A percentile compares a stretch with the other conserved stretches of the same genome.
Conservation (phyloP, 2,113 vertebrate genomes). For the Ia io region DNA sequence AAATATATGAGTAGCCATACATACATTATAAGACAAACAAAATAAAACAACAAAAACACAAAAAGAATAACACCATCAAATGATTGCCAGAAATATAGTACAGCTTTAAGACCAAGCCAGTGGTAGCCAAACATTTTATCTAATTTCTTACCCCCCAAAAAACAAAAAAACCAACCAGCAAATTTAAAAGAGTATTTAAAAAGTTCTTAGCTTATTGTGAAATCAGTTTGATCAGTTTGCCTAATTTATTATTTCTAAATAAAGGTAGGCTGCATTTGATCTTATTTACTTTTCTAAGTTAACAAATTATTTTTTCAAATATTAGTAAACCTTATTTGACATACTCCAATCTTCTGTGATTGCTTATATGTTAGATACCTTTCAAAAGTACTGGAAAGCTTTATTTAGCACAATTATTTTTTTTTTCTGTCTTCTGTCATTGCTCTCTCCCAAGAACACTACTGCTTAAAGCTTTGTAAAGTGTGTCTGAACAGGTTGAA, state of each 20-base stretch:
- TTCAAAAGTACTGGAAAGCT: constrained; percentile 13
- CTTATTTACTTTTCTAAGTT: neutral
- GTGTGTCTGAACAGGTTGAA: constrained; percentile 38
- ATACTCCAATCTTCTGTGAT: neutral
- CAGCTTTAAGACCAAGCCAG: neutral
- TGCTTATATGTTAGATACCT: neutral
- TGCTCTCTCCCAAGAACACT: neutral
- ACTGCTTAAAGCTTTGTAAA: neutral
- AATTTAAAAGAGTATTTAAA: neutral
- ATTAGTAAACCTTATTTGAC: neutral
- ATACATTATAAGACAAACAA: neutral
- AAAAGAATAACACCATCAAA: neutral
- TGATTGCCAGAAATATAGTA: neutral
- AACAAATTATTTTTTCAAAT: neutral
- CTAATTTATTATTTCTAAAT: neutral
- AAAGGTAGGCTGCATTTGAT: neutral
- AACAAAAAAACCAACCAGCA: neutral
- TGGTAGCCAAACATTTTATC: neutral
- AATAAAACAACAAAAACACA: neutral
- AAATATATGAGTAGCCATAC: neutral
- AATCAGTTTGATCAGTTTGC: neutral
- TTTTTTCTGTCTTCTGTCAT: constrained; percentile 12
- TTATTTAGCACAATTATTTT: neutral
- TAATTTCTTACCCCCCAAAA: neutral
- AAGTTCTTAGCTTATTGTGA: neutral